Evolutionary conservation across 2,888 invertebrate species (phyloP).

Genomic region (Linhomoeus sp.): DNA sequence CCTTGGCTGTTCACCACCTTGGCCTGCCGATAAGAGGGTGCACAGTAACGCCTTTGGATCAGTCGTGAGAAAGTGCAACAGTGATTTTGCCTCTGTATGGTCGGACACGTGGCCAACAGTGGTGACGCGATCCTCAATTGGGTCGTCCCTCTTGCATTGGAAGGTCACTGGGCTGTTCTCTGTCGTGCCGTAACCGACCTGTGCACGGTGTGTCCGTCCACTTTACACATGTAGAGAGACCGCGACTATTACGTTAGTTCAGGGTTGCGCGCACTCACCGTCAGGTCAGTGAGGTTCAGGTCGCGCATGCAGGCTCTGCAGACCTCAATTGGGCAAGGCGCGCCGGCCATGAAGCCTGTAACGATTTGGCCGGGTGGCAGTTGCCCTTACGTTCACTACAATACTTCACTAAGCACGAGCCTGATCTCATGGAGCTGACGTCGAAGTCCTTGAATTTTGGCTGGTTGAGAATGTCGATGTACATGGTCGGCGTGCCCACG

Average conservation of each 20-base stretch:
- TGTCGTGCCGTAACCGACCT: conserved; percentile 40
- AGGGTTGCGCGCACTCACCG: no score
- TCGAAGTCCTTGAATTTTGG: conserved; percentile 23
- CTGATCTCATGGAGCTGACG: conserved; percentile 21
- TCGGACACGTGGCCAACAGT: conserved; percentile 5
- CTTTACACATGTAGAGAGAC: no score
- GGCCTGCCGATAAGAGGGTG: conserved; percentile 6
- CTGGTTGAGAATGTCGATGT: conserved; percentile 33
- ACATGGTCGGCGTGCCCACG: conserved; percentile 37
- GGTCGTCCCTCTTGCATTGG: conserved; percentile 30
- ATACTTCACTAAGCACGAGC: no score
- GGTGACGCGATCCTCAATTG: conserved; percentile 28
- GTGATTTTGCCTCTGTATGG: conserved; percentile 6
- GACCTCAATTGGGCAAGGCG: conserved; percentile 40
- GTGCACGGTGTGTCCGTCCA: no score
- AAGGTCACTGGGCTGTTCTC: conserved; percentile 39
- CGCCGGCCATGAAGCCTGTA: conserved; percentile 46
- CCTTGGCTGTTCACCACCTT: conserved; percentile 41
- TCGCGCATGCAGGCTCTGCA: conserved; percentile 27
- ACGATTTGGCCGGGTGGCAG: no score
- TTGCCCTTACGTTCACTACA: no score
- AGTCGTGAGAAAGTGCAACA: no score
- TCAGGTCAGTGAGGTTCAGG: conserved; percentile 30
- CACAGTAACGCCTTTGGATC: no score
- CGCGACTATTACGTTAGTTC: no score